Base-by-base conservation (phyloP, 2,113 vertebrate genomes). In the Ctenodactylus gundi region DNA sequence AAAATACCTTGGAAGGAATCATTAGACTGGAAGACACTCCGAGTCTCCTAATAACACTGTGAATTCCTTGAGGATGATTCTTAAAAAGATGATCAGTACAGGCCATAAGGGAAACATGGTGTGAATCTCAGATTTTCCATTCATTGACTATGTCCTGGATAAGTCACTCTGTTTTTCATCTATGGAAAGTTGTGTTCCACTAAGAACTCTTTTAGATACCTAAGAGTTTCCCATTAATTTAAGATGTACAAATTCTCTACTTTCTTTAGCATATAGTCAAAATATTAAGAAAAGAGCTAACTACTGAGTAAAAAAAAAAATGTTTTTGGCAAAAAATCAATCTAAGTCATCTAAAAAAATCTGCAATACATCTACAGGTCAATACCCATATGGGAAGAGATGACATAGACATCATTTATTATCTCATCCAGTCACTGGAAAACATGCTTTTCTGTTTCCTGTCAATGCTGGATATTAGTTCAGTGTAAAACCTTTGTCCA, bases 401-500 rank as follows among this genome's bases (percentile, higher is more conserved):
- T 51, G 55, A 95, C 34, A 78, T n/a, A 72, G 80, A 62, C 57
- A 80, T 51, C 25, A 77, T 23, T 77, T 55, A 44, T 62, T 62
- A 77, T 27, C 49, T 49, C 73, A 25, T 36, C 44, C 82, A 91
- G n/a, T 65, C 39, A 80, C 7, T 91, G 46, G 51, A 67, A 78
- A 90, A 41, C 62, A 64, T n/a, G 41, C 44, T 89, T 87, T 67
- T 83, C 72, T 78, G 62, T 85, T 87, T 94, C 53, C 60, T 93
- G 39, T 94, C 82, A 82, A 44, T 55, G n/a, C 36, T 85, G 65
- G 67, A 27, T 25, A 92, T 89, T 70, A 93, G 92, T 41, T 84
- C 70, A 83, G 8, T 41, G 55, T 92, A 62, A 86, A 95, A 95
- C 72, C 23, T 95, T 72, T 90, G 29, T 72, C 72, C 91, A 83